Evolutionary conservation across 2,888 invertebrate genomes (phyloP).

Genomic region (Rotaria macrura): DNA sequence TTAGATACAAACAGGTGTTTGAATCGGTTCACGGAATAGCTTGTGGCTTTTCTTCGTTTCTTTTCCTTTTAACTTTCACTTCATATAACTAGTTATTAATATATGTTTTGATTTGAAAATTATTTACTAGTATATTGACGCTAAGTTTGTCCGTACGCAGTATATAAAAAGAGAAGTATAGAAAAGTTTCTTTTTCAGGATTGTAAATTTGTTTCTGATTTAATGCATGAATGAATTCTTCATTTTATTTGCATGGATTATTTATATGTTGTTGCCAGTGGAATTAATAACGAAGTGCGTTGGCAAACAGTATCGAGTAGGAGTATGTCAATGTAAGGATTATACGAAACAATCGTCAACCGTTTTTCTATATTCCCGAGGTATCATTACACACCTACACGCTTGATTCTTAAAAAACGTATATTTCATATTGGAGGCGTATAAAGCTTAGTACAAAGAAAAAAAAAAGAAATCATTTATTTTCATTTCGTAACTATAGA

Average conservation of each 20-base stretch:
- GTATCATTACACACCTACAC: background rate
- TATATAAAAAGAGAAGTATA: no score
- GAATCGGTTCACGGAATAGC: background rate
- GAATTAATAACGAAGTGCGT: background rate
- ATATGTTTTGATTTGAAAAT: background rate
- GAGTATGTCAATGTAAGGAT: background rate
- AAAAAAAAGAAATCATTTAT: background rate
- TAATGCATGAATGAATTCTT: background rate
- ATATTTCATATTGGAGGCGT: background rate
- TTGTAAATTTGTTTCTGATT: background rate
- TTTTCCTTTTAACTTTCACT: background rate
- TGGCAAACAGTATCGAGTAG: background rate
- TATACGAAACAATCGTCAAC: background rate
- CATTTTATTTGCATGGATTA: background rate
- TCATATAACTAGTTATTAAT: background rate
- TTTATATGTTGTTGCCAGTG: background rate
- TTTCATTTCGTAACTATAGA: background rate
- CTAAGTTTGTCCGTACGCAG: no score
- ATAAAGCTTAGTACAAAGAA: background rate
- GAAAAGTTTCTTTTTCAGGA: background rate
- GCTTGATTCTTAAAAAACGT: background rate
- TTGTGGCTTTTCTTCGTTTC: background rate
- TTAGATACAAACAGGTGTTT: background rate
- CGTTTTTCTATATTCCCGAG: background rate
- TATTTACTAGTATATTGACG: no score